Evolutionary conservation across 2,888 invertebrate genomes (phyloP), one percentile per base, ranked within the genome.

Genomic region (Stenolophus ochropezus): DNA sequence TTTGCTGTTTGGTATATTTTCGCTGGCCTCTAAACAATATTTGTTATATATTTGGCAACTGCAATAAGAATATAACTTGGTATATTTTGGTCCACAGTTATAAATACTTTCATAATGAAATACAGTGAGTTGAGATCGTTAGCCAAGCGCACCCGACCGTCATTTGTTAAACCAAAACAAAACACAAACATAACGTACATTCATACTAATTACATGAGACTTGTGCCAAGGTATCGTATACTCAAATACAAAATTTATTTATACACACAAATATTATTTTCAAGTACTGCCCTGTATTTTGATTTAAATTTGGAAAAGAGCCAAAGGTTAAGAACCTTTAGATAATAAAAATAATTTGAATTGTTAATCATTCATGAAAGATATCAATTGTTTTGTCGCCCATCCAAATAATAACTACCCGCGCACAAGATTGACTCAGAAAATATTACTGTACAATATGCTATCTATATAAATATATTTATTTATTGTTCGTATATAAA

Each of bases 101-200:
- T 42, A 42, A 42, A 42, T 42, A 42, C 11, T 42, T 42, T 42
- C 4, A 42, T 42, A 42, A 42, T 42, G 33, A 42, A 42, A 6
- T 42, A 42, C 33, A 3, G 33, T 42, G 33, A 3, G 33, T 14
- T 14, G 56, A 56, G 56, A 20, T 18, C 56, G 20, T 56, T 56
- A 20, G 56, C 56, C 56, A 56, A 56, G 20, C 20, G 56, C 56
- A 56, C 56, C 56, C 56, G 56, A 56, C 18, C 20, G 56, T 56
- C 56, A 21, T 21, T 56, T 56, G 56, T 56, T 20, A 42, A 6
- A 42, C 21, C 53, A 53, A 16, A 53, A 18, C 53, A 16, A 53
- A 53, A 21, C 56, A 56, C 21, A 56, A 5, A 20, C 56, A 11
- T 21, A 3, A 20, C 8, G 56, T 21, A 56, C 21, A 21, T 18